Percentiles rank a stretch among this genome's conserved stretches.
Evolutionary conservation across 1,140 invertebrate species (phyloP).

Genomic region (Triops longicaudatus): DNA sequence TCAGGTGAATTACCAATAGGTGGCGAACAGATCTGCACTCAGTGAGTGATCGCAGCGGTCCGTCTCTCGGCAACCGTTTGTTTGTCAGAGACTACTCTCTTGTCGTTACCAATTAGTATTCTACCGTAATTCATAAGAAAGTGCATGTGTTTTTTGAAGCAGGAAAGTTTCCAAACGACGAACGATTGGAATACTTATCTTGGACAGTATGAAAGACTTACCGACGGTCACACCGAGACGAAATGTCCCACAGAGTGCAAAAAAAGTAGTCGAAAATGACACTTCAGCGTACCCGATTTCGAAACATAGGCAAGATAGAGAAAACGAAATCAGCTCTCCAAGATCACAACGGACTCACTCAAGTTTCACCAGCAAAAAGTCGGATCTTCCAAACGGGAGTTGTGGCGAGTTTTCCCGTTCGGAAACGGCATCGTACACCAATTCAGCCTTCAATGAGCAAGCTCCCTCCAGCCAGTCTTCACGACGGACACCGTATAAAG

Average conservation of each 20-base stretch:
- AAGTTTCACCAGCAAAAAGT: background rate
- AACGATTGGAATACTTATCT: too few relatives aligned
- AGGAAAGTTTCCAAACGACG: too few relatives aligned
- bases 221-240: background rate
- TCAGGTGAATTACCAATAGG: too few relatives aligned
- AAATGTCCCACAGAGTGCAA: background rate
- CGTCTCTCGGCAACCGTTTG: constrained; percentile 6
- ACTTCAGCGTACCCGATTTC: background rate
- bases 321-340: background rate
- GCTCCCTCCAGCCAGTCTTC: background rate
- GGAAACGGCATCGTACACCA: background rate
- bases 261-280: background rate
- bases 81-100: background rate
- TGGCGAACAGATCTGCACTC: too few relatives aligned
- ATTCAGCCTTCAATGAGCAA: background rate
- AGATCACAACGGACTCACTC: background rate
- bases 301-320: background rate
- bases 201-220: background rate
- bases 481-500: background rate
- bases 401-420: background rate
- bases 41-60: background rate
- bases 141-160: too few relatives aligned
- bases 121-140: too few relatives aligned
- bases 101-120: too few relatives aligned
- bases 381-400: background rate